Base-by-base conservation (phyloP, 64 coral and sea anemone genomes). In the Trachythela sp. region DNA sequence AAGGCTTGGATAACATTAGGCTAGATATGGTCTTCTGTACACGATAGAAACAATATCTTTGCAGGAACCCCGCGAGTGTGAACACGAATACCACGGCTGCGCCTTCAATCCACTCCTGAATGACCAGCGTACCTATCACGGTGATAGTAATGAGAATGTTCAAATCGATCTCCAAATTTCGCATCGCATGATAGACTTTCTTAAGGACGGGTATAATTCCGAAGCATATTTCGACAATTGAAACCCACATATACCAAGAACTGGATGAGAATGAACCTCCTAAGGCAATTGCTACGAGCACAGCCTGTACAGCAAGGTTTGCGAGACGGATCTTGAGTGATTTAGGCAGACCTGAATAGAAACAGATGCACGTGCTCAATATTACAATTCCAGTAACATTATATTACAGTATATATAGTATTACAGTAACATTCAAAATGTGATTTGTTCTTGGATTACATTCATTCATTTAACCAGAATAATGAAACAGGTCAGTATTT, bases 21-120 rank as follows among this genome's bases (percentile, higher is more conserved):
- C 87, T 58, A 11, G 96, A 95, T 43, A 99, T 93, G 29, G 96
- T 99, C 77, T 91, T 89, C 70, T 99, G 96, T 26, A 99, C 96
- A 48, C 89, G 90, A 48, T 92, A 86, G 89, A 99, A 93, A 83
- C 89, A 95, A 11, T 93, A 86, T 59, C 94, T 84, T 27, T 99
- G 93, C 37, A 99, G 27, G 14, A 71, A 91, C 22, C 94, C 91
- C 14, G 96, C 93, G 36, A 95, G 36, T 3, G 93, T 89, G 58
- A 99, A 99, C 59, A 95, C 93, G 71, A 90, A 99, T 22, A 99
- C 96, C 29, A 99, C 96, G 35, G 93, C 88, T 15, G 93, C 96
- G 13, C 96, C 96, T 36, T 99, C 96, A 2, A 99, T 45, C 93
- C 93, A 99, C 27, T 99, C 93, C 22, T 86, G n/a, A 9, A 99